phyloP scores from a whole-genome alignment of 2,113 vertebrate species.

The human region GRCh38 chr4:65826001-65826500 shows the following conservation, averaged over 20 bases:
- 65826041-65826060: neutral
- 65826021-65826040: neutral
- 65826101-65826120: neutral
- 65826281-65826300: neutral
- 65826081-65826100: neutral
- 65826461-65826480: neutral
- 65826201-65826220: neutral
- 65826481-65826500: neutral
- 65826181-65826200: neutral
- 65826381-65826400: neutral
- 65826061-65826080: neutral
- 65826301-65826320: neutral
- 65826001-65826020: neutral
- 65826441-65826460: neutral
- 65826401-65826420: neutral
- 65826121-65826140: neutral
- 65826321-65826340: neutral
- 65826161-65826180: neutral
- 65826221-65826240: neutral
- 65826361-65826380: neutral
- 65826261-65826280: neutral
- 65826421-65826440: neutral
- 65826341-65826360: neutral
- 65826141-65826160: neutral
- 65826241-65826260: neutral